Evolutionary conservation across 2,113 vertebrate genomes (phyloP).

Genomic region (Pelmatolapia mariae): DNA sequence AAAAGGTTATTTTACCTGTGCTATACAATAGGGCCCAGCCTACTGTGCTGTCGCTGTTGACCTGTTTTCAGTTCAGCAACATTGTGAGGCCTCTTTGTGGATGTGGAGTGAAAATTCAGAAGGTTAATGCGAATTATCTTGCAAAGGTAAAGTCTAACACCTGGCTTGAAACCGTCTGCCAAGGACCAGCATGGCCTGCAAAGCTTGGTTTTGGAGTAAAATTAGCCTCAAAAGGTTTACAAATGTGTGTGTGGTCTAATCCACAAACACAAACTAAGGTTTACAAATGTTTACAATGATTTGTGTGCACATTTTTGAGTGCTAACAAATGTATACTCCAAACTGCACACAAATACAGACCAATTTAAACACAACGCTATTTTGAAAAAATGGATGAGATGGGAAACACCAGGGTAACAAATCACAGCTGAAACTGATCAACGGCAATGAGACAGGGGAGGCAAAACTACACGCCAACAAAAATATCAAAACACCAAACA

Average conservation of each 20-base stretch:
- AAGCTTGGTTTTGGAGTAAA: background rate
- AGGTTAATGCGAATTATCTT: background rate
- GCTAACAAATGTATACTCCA: background rate
- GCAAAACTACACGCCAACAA: background rate
- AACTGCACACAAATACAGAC: background rate
- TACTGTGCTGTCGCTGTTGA: background rate
- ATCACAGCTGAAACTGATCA: background rate
- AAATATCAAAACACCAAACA: background rate
- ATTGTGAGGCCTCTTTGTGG: background rate
- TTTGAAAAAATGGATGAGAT: background rate
- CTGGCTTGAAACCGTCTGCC: background rate
- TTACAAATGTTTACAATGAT: background rate
- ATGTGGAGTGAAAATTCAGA: background rate
- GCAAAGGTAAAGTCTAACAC: background rate
- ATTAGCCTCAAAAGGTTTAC: background rate
- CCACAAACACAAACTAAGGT: background rate
- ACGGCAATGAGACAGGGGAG: accelerated
- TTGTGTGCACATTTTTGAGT: background rate
- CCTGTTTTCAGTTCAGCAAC: background rate
- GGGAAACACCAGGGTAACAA: background rate
- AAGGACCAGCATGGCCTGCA: background rate
- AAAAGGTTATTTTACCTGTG: background rate
- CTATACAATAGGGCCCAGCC: background rate
- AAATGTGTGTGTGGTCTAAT: background rate
- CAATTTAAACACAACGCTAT: background rate